Percentiles rank a stretch among this genome's conserved stretches.
phyloP scores from a whole-genome alignment of 2,797 vertebrate species.

The Cheracebus regulus region DNA sequence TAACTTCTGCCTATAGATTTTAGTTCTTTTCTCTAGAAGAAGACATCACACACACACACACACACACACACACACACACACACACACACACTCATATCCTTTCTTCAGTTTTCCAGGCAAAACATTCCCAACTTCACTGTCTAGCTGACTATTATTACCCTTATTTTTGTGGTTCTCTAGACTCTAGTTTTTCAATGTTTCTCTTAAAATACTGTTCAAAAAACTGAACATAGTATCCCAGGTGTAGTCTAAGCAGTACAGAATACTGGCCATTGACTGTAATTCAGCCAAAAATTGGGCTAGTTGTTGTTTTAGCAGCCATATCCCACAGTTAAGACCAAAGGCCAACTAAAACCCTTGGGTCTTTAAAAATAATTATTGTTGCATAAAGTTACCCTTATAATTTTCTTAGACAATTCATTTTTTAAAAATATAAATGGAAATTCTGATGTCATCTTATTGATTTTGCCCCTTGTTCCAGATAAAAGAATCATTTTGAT shows the following conservation, averaged over 20 bases:
- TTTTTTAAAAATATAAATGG: background rate
- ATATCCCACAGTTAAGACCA: background rate
- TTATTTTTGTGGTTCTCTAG: background rate
- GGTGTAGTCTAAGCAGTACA: background rate
- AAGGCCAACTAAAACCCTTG: background rate
- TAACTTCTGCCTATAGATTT: background rate
- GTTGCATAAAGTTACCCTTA: background rate
- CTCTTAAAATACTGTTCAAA: background rate
- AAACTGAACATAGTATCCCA: background rate
- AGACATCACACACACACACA: background rate
- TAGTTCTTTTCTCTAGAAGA: background rate
- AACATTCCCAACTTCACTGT: background rate
- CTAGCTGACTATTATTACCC: background rate
- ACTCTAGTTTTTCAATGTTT: background rate
- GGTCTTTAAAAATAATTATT: constrained; percentile 16
- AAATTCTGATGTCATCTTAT: background rate
- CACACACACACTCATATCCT: background rate
- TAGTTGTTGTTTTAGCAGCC: background rate
- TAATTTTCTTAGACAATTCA: background rate
- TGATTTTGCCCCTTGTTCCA: constrained; percentile 25
- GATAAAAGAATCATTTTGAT: constrained; percentile 3
- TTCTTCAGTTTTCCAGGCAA: constrained; percentile 19
- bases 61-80: no score
- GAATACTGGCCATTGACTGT: background rate
- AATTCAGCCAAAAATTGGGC: background rate